These are phyloP conservation scores for Brachynemurus nebulosus DNA, from an alignment of 2,888 invertebrate species.

Conservation along the genomic window DNA sequence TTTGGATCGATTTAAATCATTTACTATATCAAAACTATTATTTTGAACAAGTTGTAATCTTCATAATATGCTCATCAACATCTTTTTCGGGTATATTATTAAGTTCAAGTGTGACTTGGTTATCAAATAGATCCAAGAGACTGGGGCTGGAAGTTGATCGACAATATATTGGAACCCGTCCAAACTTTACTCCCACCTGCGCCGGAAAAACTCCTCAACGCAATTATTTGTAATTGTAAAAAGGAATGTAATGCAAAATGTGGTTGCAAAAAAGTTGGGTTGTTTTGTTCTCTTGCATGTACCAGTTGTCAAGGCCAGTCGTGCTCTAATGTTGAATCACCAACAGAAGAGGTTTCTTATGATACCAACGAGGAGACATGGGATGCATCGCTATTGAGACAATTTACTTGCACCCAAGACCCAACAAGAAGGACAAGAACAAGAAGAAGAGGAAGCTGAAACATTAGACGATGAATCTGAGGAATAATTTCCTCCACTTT, in stretches of 20 bases:
- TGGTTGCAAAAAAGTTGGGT: conserved; percentile 6
- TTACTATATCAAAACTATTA: too few species aligned
- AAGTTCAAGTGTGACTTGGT: conserved; percentile 8
- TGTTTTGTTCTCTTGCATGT: neutral
- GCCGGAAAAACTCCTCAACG: conserved; percentile 8
- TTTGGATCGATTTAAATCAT: too few species aligned
- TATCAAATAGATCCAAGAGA: conserved; percentile 3
- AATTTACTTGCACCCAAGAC: too few species aligned
- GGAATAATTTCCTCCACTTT: too few species aligned
- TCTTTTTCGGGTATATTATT: conserved; percentile 16
- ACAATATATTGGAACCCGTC: conserved; percentile 1
- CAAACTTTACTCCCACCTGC: conserved; percentile 6
- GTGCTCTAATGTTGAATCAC: neutral
- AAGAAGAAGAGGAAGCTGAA: too few species aligned
- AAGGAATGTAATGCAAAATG: conserved; percentile 4
- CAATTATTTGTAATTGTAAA: conserved; percentile 5
- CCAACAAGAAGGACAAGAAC: too few species aligned
- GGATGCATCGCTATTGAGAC: too few species aligned
- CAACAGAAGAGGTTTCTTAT: neutral
- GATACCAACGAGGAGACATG: neutral
- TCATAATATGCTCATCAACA: conserved; percentile 19
- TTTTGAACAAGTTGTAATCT: too few species aligned
- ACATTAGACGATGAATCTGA: too few species aligned
- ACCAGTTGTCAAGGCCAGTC: neutral
- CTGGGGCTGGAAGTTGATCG: conserved; percentile 5